Evolutionary conservation across 2,888 invertebrate genomes (phyloP), one percentile per base, ranked within the genome.

Genomic region (Unio pictorum): DNA sequence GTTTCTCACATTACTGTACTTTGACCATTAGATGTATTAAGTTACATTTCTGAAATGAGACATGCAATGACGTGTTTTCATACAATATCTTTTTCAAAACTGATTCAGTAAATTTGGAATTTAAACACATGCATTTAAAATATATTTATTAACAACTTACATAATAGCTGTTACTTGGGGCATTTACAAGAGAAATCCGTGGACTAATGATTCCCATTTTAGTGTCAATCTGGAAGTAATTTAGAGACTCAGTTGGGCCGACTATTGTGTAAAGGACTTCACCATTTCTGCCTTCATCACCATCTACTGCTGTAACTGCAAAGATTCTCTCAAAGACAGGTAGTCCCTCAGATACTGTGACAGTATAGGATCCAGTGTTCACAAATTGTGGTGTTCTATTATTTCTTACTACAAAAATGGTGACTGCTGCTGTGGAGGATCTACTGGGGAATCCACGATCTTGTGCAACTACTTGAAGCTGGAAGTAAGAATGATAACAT

Each of bases 201-300:
- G 87, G 74, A 34, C 73, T 81, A 65, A 88, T 79, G 55, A 94
- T 92, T 0, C 97, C 97, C 1, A 93, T 93, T 80, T 93, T 93
- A 1, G 95, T 93, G 78, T 96, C 95, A 66, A 97, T 95, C 68
- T 94, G 93, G 90, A 97, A 97, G n/a, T 95, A 90, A 65, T 95
- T 94, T 0, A 93, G 94, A 23, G 68, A 72, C 4, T 71, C 75
- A 23, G 75, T 71, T 1, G 74, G 67, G n/a, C 73, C 62, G n/a
- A 66, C 77, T 28, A 87, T 76, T 45, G 71, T 68, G 78, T 87
- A 87, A 8, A 61, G 58, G 54, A 87, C 75, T 34, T 73, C 69
- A 11, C 86, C 87, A 73, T 86, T 86, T 63, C 61, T 68, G 54
- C 72, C 72, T 56, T 68, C 69, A 66, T 83, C 83, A 34, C 60